These are phyloP conservation scores for Penelope pileata DNA, from an alignment of 2,113 vertebrate species.

Conservation along the genomic window DNA sequence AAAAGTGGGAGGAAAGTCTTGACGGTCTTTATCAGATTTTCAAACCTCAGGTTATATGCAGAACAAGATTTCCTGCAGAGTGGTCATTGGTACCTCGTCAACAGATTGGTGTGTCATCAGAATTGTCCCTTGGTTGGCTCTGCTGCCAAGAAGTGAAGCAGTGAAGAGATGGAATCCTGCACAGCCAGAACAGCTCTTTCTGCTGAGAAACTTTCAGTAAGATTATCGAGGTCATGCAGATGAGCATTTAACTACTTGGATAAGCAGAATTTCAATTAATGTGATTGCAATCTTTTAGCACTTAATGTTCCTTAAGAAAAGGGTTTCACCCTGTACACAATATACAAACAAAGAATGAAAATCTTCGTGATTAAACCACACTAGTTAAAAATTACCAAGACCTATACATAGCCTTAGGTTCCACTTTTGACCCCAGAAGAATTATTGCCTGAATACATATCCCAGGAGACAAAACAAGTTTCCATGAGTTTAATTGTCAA, in stretches of 20 bases:
- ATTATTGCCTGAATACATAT: slow-evolving; percentile 21
- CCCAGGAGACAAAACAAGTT: slow-evolving; percentile 23
- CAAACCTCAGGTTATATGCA: neutral
- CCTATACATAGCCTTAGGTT: slow-evolving; percentile 40
- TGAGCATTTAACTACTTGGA: slow-evolving; percentile 14
- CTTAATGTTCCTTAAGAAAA: slow-evolving; percentile 20
- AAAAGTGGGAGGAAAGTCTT: neutral
- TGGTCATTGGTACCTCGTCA: neutral
- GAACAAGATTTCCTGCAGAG: neutral
- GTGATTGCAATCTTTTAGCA: slow-evolving; percentile 44
- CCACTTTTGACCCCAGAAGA: slow-evolving; percentile 36
- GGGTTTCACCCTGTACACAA: neutral
- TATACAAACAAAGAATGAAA: slow-evolving; percentile 29
- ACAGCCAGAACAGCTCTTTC: neutral
- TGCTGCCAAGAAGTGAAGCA: neutral
- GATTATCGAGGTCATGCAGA: neutral
- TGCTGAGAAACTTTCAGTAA: slow-evolving; percentile 23
- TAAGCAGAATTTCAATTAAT: slow-evolving; percentile 56
- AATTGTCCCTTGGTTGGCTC: neutral
- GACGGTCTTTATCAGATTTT: neutral
- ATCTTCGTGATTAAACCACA: slow-evolving; percentile 31
- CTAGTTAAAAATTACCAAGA: slow-evolving; percentile 52
- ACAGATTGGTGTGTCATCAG: neutral
- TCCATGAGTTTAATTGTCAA: slow-evolving; percentile 46
- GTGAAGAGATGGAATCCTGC: neutral